Conservation (phyloP, 2,888 invertebrate genomes). For the Pristionchus fissidentatus region DNA sequence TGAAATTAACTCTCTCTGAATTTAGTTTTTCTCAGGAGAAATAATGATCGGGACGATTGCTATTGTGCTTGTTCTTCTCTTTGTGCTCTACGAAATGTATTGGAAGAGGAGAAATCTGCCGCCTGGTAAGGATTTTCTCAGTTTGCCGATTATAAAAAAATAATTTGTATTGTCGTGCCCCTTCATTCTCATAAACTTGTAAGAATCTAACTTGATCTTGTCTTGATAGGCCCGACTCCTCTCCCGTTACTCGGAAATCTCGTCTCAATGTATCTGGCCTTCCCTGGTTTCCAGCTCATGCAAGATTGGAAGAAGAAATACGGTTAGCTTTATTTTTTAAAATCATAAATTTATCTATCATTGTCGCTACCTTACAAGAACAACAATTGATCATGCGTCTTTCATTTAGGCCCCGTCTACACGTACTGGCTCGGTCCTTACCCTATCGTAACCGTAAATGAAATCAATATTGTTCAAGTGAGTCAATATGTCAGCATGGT, state of each 20-base stretch:
- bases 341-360: background rate
- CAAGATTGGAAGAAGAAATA: conserved; percentile 31
- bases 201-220: background rate
- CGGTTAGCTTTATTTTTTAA: background rate
- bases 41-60: background rate
- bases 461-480: conserved; percentile 23
- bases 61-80: background rate
- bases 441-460: conserved; percentile 32
- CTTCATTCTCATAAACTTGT: background rate
- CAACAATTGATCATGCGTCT: no score
- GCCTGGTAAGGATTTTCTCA: background rate
- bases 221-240: conserved; percentile 4
- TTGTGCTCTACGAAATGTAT: conserved; percentile 4
- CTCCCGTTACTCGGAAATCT: conserved; percentile 30
- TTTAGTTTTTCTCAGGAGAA: background rate
- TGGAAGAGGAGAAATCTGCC: conserved; percentile 42
- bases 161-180: background rate
- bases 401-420: conserved; percentile 16
- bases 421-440: conserved; percentile 25
- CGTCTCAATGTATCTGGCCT: background rate
- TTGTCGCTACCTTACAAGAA: background rate
- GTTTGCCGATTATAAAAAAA: background rate
- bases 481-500: background rate
- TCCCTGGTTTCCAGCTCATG: background rate
- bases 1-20: no score